Evolutionary conservation across 2,797 vertebrate species (phyloP), one percentile per base, ranked within the genome.

Genomic region (Balearica regulorum): DNA sequence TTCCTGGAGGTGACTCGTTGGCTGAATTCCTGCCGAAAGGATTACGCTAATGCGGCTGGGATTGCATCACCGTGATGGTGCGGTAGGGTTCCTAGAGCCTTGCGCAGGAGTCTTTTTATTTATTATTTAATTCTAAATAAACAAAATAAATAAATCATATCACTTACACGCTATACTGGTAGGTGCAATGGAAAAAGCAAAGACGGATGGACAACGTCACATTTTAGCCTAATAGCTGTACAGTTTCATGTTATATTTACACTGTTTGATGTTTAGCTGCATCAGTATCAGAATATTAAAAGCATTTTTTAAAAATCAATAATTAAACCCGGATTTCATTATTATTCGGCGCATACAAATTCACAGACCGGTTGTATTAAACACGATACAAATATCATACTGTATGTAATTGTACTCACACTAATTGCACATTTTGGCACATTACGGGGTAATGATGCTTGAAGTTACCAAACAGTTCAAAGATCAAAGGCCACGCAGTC

Each of bases 391-490:
- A 95, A 89, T 86, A 93, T 85, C 69, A 31, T 54, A 72, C 61
- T 3, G 2, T 72, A 85, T 65, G 90, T 87, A 92, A 95, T 77
- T 81, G 81, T 83, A 37, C 79, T 94, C 48, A 10, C 60, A 49
- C 58, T 96, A 97, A 97, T 94, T 96, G 93, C 89, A 80, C 84
- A 46, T 92, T 92, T 92, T 92, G 84, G 82, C 92, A 87, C 84
- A 53, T 91, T 96, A 48, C 55, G 39, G 84, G 75, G 89, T 96
- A 97, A 96, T 95, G 96, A 96, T 93, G 90, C 96, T 97, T 95
- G 87, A 96, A 91, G 95, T 88, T 93, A 92, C 69, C 87, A 83
- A 96, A 93, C 90, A 96, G 96, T 96, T 95, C 96, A 97, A 94
- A 96, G 94, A 94, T 79, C 90, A 96, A 93, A 96, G 94, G 95